Base-by-base conservation (phyloP, 2,113 vertebrate genomes). In the Alligator sinensis region DNA sequence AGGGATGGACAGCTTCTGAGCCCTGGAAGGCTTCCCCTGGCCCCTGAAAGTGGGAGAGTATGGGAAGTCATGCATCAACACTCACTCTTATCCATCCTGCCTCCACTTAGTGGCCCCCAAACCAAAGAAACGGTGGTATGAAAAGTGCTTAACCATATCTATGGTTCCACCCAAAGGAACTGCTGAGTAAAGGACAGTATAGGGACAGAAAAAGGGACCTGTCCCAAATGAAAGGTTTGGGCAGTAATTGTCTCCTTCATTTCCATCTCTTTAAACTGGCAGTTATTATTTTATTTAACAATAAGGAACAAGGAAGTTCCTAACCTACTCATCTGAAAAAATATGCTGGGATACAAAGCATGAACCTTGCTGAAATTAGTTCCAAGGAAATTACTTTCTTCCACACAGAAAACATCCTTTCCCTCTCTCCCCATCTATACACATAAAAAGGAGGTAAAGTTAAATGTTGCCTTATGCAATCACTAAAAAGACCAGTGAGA, bases 221-320 rank as follows among this genome's bases (percentile, higher is more conserved):
- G 77, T 47, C 19, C 38, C 17, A 55, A 6, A 28, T 13, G 30
- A 30, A 14, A 34, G 13, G 22, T 22, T 47, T 38, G 17, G 21
- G 8, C 57, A 89, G 47, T 55, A 0, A 22, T 77, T 88, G 12
- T 84, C 0, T 70, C 2, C 9, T 11, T 60, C 47, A 75, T 84
- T 91, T 91, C 59, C 78, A 88, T 22, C 27, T 34, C 0, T 0
- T 28, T 16, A 47, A 86, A 88, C 38, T 2, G 6, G 34, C 27
- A 66, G 55, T 87, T 82, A 75, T 82, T 92, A 86, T 82, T 94
- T 90, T 91, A 92, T 89, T 60, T 93, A 81, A 76, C n/a, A 92
- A 91, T 82, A 77, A 88, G 80, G 87, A 95, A 92, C 80, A 88
- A 95, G 94, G 93, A 92, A 95, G 66, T 84, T 93, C 84, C 85